These are phyloP conservation scores for Drosophila neonasuta DNA, from an alignment of 2,888 invertebrate species.

Conservation along the genomic window DNA sequence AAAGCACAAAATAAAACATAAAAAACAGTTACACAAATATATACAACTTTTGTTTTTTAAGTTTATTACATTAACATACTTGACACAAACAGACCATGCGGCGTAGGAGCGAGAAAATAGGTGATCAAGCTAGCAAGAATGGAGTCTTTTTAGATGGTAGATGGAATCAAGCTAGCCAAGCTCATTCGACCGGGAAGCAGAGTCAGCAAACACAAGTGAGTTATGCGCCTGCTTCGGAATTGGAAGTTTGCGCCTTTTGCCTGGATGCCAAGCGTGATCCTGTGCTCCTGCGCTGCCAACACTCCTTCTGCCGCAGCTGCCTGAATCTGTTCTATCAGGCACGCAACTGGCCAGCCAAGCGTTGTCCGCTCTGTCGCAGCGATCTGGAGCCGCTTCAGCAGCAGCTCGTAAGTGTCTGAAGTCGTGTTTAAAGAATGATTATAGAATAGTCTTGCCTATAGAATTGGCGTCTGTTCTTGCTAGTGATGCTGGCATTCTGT, in stretches of 20 bases:
- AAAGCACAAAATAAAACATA: slow-evolving; percentile 8
- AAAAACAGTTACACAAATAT: slow-evolving; percentile 5
- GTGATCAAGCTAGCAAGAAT: not conserved
- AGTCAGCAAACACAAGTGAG: not conserved
- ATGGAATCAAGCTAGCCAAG: not conserved
- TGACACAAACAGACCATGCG: slow-evolving; percentile 5
- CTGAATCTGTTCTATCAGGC: slow-evolving; percentile 43
- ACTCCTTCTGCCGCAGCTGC: slow-evolving; percentile 56
- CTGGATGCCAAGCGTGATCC: slow-evolving; percentile 48
- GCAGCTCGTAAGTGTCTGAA: slow-evolving; percentile 27
- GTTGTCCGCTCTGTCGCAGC: slow-evolving; percentile 60
- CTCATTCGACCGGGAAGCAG: not conserved
- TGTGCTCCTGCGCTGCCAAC: slow-evolving; percentile 48
- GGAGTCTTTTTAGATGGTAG: too few relatives aligned
- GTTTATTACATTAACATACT: not conserved
- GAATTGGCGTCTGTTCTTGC: slow-evolving; percentile 40
- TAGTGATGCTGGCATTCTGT: slow-evolving; percentile 41
- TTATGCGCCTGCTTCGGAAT: not conserved
- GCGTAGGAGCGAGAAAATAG: not conserved
- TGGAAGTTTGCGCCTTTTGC: slow-evolving; percentile 52
- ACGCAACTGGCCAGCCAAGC: slow-evolving; percentile 49
- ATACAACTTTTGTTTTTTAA: not conserved
- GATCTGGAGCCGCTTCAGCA: slow-evolving; percentile 5
- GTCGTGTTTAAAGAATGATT: not conserved
- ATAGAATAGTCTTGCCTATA: slow-evolving; percentile 4